Evolutionary conservation across 1,140 invertebrate genomes (phyloP).

Genomic region (Temnothorax nylanderi): DNA sequence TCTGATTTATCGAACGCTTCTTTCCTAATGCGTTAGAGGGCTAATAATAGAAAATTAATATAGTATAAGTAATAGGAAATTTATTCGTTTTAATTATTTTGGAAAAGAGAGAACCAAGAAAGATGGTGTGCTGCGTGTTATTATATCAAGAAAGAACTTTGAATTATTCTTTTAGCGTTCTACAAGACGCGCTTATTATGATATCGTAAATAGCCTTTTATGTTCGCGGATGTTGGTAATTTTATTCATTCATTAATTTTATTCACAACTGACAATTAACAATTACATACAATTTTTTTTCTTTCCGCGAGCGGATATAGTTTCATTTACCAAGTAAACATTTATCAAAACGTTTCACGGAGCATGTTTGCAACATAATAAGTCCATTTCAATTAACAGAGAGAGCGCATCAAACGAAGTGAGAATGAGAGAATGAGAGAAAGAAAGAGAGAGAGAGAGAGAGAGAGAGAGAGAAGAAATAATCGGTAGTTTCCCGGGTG

Average conservation of each 20-base stretch:
- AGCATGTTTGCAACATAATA: not conserved
- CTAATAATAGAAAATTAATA: not conserved
- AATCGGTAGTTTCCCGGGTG: not conserved
- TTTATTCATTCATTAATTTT: conserved; percentile 29
- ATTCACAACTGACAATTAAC: not conserved
- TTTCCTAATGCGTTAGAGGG: not conserved
- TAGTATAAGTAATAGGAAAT: not conserved
- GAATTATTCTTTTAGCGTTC: not conserved
- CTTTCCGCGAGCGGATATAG: not conserved
- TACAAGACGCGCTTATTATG: not conserved
- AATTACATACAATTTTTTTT: conserved; percentile 15
- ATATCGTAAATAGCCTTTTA: not conserved
- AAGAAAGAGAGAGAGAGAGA: not conserved
- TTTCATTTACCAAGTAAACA: conserved; percentile 23
- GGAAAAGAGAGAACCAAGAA: not conserved
- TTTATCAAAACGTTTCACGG: conserved; percentile 1
- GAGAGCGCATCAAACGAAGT: not conserved
- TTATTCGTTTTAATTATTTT: conserved; percentile 1
- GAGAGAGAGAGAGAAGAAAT: not conserved
- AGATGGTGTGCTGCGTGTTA: not conserved
- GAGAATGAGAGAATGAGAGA: not conserved
- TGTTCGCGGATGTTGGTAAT: not conserved
- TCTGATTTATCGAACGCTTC: conserved; percentile 11
- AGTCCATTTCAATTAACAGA: conserved; percentile 31
- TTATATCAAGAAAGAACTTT: not conserved